These are phyloP conservation scores for Proisotoma minuta DNA, from an alignment of 2,888 invertebrate genomes.

Conservation along the genomic window DNA sequence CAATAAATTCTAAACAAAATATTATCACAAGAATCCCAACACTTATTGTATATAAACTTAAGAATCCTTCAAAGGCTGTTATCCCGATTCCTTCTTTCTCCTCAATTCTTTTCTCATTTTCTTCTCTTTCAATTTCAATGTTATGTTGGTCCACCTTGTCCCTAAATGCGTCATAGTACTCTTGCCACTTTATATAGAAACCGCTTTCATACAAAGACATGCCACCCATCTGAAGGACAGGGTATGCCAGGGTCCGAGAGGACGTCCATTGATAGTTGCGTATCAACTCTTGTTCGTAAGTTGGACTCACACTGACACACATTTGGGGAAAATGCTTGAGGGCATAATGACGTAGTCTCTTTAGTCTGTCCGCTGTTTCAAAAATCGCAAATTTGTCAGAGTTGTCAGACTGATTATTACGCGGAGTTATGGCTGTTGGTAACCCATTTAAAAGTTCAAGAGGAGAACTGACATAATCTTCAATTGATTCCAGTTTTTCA, in stretches of 20 bases:
- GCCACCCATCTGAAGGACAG: neutral
- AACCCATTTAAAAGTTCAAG: no score
- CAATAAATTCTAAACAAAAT: no score
- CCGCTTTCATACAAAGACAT: slow-evolving; percentile 7
- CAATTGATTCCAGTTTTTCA: no score
- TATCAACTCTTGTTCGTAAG: neutral
- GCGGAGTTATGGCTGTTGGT: no score
- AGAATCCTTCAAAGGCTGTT: neutral
- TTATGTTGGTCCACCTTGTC: neutral
- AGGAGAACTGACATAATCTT: no score
- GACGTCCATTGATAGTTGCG: slow-evolving; percentile 6
- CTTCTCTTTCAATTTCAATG: neutral
- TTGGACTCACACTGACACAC: neutral
- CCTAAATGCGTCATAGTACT: neutral
- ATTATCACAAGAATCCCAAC: no score
- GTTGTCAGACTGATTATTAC: no score
- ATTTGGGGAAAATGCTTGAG: neutral
- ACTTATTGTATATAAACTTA: neutral
- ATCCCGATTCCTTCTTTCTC: neutral
- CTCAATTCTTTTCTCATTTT: neutral
- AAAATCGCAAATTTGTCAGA: neutral
- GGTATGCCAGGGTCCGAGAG: neutral
- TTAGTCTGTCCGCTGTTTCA: neutral
- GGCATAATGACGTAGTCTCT: neutral
- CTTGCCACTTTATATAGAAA: slow-evolving; percentile 8